Base-by-base conservation (phyloP, 2,888 invertebrate genomes). In the Branchipolynoe longqiensis region DNA sequence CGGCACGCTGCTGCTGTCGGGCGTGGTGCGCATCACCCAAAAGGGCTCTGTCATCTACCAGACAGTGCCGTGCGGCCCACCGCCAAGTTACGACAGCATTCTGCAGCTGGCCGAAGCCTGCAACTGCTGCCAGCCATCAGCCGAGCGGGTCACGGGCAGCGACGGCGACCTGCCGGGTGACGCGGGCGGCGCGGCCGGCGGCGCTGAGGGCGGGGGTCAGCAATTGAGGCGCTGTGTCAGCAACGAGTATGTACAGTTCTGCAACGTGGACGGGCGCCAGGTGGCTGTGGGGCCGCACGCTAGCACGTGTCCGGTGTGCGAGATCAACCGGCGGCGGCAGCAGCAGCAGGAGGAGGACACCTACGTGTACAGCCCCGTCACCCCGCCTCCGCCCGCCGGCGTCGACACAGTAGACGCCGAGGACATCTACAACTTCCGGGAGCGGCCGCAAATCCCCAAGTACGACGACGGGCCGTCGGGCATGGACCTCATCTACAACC, bases 21-120 rank as follows among this genome's bases (percentile, higher is more conserved):
- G 78, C 8, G 78, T 78, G 36, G 64, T 64, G 22, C 59, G 41
- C 38, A 59, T 62, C 40, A 58, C 62, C 8, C 62, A 40, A 14
- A 62, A 62, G 14, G 59, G 64, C 28, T 64, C 59, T 8, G 83
- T 64, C 59, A 54, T 64, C 54, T 84, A 69, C 54, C 73, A 69
- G 40, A 56, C 84, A 1, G 73, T 56, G n/a, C 69, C 84, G 12
- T 84, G 54, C 18, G 84, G 84, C 8, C 84, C 84, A 0, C 84
- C 84, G 6, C 84, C 84, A 12, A 84, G 84, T 28, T 84, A 84
- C 25, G 84, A 84, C 38, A 84, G 84, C 56, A 56, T 84, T 40
- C 62, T 54, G 22, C 54, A 84, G 56, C 25, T 73, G 48, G 69
- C 84, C n/a, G 59, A 82, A 31, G 82, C 82, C 12, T 56, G 82